Evolutionary conservation across 2,797 vertebrate species (phyloP).

Genomic region (Petrocephalus sullivani): DNA sequence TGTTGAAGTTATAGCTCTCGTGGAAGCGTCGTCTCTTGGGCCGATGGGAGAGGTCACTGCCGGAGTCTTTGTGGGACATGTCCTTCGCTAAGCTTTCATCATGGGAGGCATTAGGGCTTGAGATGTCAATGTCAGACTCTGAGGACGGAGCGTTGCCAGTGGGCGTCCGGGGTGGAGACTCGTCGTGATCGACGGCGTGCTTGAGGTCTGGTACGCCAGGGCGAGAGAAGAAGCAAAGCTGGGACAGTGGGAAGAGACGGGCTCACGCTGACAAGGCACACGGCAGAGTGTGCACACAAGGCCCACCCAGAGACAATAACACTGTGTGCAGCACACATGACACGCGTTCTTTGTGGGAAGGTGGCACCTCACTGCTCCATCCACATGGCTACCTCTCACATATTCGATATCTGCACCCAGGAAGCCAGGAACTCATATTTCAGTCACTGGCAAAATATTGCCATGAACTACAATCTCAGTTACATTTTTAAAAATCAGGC

Average conservation of each 20-base stretch:
- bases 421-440: background rate
- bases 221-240: conserved; percentile 23
- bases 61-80: conserved; percentile 83
- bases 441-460: background rate
- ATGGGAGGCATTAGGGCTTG: conserved; percentile 91
- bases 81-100: conserved; percentile 94
- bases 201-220: conserved; percentile 78
- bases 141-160: conserved; percentile 98
- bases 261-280: background rate
- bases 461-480: background rate
- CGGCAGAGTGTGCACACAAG: background rate
- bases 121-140: conserved; percentile 96
- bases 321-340: background rate
- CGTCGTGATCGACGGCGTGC: conserved; percentile 82
- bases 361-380: background rate
- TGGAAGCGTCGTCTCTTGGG: conserved; percentile 96
- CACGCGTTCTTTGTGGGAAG: background rate
- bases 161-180: conserved; percentile 92
- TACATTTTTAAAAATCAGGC: background rate
- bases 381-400: background rate
- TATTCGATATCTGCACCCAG: background rate
- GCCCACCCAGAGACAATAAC: background rate
- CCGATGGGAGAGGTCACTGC: conserved; percentile 90
- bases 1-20: conserved; percentile 98
- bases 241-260: background rate